phyloP scores from a whole-genome alignment of 1,140 invertebrate species.

The Amphibalanus amphitrite region DNA sequence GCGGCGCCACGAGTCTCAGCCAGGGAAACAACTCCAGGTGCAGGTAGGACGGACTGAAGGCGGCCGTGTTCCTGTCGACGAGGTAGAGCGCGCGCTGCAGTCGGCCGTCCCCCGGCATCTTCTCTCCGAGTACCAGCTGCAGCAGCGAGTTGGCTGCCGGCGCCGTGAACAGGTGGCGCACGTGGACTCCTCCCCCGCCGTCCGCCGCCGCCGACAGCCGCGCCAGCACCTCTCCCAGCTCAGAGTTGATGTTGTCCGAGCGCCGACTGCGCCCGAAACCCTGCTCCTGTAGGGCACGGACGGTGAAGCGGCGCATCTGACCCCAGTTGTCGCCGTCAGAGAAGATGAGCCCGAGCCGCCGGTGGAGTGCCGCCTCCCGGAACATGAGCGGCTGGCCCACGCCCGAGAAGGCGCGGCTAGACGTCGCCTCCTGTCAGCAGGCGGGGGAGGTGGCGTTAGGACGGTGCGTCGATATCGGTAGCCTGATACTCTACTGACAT shows the following conservation, averaged over 20 bases:
- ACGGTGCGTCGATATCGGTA: no score
- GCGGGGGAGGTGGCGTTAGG: no score
- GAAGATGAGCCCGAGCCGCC: background rate
- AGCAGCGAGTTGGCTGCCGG: background rate
- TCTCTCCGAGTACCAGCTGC: background rate
- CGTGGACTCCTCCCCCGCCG: background rate
- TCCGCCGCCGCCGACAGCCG: background rate
- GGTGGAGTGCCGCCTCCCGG: background rate
- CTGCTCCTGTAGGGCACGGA: background rate
- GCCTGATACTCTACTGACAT: no score
- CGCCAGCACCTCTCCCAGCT: background rate
- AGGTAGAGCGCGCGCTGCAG: background rate
- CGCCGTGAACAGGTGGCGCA: background rate
- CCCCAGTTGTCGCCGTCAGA: background rate
- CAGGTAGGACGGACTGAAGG: background rate
- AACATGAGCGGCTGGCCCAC: background rate
- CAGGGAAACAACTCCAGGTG: background rate
- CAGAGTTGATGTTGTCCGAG: background rate
- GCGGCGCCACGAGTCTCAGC: background rate
- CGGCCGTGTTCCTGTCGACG: background rate
- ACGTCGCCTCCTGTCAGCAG: background rate
- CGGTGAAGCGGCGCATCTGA: background rate
- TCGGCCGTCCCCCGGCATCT: background rate
- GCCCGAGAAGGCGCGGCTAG: background rate
- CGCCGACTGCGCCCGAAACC: background rate